Evolutionary conservation across 2,797 vertebrate genomes (phyloP).

Genomic region (Lateolabrax maculatus): DNA sequence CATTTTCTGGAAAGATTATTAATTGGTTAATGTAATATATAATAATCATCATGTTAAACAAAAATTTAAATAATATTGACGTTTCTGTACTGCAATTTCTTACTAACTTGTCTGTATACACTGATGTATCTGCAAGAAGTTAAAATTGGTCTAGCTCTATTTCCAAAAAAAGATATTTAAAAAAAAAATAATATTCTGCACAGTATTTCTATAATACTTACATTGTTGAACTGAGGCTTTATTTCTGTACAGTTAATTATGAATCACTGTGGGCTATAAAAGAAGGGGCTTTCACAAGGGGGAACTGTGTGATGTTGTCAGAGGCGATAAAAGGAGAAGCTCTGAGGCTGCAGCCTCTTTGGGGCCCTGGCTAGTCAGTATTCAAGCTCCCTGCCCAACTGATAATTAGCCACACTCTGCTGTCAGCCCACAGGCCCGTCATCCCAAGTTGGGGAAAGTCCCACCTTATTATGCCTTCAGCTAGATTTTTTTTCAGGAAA

Average conservation of each 20-base stretch:
- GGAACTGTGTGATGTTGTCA: constrained; percentile 71
- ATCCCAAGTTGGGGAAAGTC: constrained; percentile 81
- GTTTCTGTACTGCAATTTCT: no score
- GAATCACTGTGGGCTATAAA: constrained; percentile 73
- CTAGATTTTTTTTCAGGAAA: constrained; percentile 67
- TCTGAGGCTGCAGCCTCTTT: constrained; percentile 77
- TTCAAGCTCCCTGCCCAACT: constrained; percentile 76
- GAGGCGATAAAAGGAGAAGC: constrained; percentile 78
- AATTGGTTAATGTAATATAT: no score
- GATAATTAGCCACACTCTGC: constrained; percentile 81
- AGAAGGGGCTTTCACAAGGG: constrained; percentile 66
- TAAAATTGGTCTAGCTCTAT: no score
- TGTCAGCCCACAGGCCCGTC: constrained; percentile 75
- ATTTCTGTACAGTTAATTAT: constrained; percentile 74
- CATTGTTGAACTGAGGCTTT: constrained; percentile 39
- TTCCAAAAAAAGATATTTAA: no score
- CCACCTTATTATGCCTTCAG: constrained; percentile 80
- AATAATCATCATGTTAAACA: background rate
- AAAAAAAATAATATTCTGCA: background rate
- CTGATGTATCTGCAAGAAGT: no score
- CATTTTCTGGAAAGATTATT: no score
- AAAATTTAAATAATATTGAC: no score
- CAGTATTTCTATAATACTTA: constrained; percentile 33
- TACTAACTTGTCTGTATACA: no score
- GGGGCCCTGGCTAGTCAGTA: constrained; percentile 76